Evolutionary conservation across 1,140 invertebrate genomes (phyloP), one percentile per base, ranked within the genome.

Genomic region (Drusus annulatus): DNA sequence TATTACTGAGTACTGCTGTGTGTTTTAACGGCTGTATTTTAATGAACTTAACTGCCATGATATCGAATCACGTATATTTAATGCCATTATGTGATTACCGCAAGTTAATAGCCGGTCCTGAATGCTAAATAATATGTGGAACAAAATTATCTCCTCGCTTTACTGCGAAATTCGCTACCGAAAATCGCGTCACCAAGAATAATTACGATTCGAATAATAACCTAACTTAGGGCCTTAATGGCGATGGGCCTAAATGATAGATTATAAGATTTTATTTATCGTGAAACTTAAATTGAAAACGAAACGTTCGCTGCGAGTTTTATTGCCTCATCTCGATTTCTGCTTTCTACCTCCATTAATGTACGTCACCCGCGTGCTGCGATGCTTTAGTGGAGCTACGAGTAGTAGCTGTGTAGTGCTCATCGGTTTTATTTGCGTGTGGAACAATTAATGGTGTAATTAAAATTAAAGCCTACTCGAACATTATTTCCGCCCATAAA

Each of bases 191-290:
- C 21, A 17, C 54, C 16, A 58, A 21, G 21, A 58, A 58, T 56
- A 56, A 17, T 17, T 8, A 19, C 21, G 54, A 58, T 17, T 19
- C 17, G 17, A 58, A 58, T 58, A 17, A 58, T 19, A 5, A 1
- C 16, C 16, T 13, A 19, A 19, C 17, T 19, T 58, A 10, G 21
- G 15, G 7, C 54, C 54, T 63, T 63, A 25, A 63, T 28, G 60
- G 25, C 60, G 60, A 63, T 25, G 60, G 23, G 60, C 25, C 23
- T 63, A 63, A 80, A 65, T 79, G 80, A 81, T 69, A 79, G 80
- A 81, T 81, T 81, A 81, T 76, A 54, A 73, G 69, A 81, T 79
- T 82, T 79, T 82, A 79, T 77, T 82, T 82, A 79, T 79, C 51
- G 56, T 52, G 77, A 69, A 76, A 82, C 78, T 76, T 76, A 79